A percentile compares a stretch with the other conserved stretches of the same genome.
Conservation (phyloP, 2,797 vertebrate genomes). For the Margarornis squamiger region DNA sequence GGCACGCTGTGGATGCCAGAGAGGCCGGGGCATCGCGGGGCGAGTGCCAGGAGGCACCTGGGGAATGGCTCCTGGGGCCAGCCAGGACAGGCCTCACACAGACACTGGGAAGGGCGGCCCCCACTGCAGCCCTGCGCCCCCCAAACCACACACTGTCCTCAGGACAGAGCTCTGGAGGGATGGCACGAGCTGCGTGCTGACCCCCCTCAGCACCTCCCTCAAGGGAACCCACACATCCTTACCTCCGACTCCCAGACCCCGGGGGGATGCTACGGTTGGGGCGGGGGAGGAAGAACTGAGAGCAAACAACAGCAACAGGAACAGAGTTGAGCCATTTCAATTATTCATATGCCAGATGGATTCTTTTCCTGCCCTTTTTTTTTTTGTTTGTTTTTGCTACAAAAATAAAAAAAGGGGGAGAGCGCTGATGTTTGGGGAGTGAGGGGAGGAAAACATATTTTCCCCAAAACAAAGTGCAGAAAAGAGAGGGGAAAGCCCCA, state of each 20-base stretch:
- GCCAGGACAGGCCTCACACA: background rate
- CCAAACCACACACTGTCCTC: background rate
- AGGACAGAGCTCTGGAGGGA: background rate
- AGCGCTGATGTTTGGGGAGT: slow-evolving; percentile 20
- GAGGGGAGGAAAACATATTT: slow-evolving; percentile 40
- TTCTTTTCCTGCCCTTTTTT: slow-evolving; percentile 88
- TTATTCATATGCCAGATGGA: slow-evolving; percentile 99
- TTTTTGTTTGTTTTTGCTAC: slow-evolving; percentile 70
- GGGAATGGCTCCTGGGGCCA: background rate
- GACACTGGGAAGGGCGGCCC: background rate
- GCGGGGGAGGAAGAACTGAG: slow-evolving; percentile 77
- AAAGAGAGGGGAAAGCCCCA: slow-evolving; percentile 48
- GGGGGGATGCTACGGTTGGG: slow-evolving; percentile 79
- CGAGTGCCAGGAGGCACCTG: rapidly evolving
- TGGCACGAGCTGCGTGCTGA: background rate
- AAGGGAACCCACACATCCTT: slow-evolving; percentile 34
- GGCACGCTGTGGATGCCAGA: background rate
- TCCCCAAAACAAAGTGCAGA: slow-evolving; percentile 56
- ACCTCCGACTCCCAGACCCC: slow-evolving; percentile 81
- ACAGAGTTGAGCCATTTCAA: slow-evolving; percentile 99
- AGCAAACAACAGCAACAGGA: slow-evolving; percentile 96
- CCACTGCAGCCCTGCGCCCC: background rate
- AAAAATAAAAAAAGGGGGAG: slow-evolving; percentile 64
- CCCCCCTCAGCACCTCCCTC: background rate
- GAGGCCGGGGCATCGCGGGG: rapidly evolving